Evolutionary conservation across 2,113 vertebrate genomes (phyloP).

Genomic region (Antennarius striatus): DNA sequence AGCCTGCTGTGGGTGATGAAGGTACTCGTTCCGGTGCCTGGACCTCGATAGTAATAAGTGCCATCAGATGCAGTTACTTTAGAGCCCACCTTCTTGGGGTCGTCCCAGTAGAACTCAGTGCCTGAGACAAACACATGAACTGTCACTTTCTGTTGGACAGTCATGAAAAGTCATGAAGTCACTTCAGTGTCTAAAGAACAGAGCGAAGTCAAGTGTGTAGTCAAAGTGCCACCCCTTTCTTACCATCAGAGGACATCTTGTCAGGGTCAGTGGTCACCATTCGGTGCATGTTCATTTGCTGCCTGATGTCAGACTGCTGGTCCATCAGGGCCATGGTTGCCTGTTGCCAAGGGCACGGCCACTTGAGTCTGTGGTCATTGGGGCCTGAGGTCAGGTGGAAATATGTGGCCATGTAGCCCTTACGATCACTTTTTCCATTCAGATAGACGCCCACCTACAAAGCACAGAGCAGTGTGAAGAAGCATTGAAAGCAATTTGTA

Average conservation of each 20-base stretch:
- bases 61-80: conserved; percentile 77
- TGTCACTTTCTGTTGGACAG: neutral
- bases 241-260: conserved; percentile 69
- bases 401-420: conserved; percentile 53
- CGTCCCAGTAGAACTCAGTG: conserved; percentile 80
- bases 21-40: conserved; percentile 70
- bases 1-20: conserved; percentile 84
- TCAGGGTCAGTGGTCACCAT: conserved; percentile 87
- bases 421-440: conserved; percentile 11
- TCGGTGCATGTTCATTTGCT: conserved; percentile 85
- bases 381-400: conserved; percentile 85
- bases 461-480: neutral
- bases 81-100: conserved; percentile 82
- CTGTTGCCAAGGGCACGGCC: conserved; percentile 91
- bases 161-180: neutral
- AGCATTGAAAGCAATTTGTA: neutral
- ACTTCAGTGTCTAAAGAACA: neutral
- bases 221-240: conserved; percentile 10
- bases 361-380: conserved; percentile 82
- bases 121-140: conserved; percentile 28
- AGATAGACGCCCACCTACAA: conserved; percentile 71
- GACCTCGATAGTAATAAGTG: conserved; percentile 77
- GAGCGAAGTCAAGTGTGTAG: neutral
- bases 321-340: conserved; percentile 84
- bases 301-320: conserved; percentile 87